A percentile compares a stretch with the other conserved stretches of the same genome.
Evolutionary conservation across 1,140 invertebrate genomes (phyloP).

Genomic region (Sesamia nonagrioides): DNA sequence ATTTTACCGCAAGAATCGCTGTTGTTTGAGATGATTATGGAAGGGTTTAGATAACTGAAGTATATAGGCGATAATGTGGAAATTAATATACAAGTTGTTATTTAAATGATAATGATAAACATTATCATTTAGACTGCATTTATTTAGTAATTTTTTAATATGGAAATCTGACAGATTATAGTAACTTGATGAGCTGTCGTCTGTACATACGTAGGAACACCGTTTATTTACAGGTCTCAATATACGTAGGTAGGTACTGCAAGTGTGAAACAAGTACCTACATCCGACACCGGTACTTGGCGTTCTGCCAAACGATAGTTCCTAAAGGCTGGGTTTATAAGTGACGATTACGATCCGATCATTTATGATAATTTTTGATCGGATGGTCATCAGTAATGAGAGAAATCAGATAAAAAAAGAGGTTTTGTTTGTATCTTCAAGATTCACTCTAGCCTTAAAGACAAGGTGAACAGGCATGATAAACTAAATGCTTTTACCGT

Average conservation of each 20-base stretch:
- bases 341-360: constrained; percentile 43
- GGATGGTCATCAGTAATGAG: no score
- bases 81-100: no score
- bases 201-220: neutral
- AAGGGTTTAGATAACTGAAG: neutral
- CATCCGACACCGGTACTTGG: constrained; percentile 56
- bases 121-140: no score
- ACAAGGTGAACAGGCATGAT: no score
- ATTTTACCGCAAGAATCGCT: neutral
- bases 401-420: neutral
- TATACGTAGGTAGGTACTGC: constrained; percentile 16
- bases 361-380: neutral
- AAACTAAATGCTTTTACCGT: no score
- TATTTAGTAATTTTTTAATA: no score
- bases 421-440: neutral
- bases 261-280: constrained; percentile 45
- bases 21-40: neutral
- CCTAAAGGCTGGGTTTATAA: constrained; percentile 42
- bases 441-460: no score
- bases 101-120: no score
- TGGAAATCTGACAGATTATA: no score
- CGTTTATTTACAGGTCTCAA: constrained; percentile 25
- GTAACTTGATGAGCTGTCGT: no score
- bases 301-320: constrained; percentile 54
- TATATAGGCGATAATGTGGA: neutral